Evolutionary conservation across 2,113 vertebrate genomes (phyloP), one percentile per base, ranked within the genome.

Genomic region (Solea solea): DNA sequence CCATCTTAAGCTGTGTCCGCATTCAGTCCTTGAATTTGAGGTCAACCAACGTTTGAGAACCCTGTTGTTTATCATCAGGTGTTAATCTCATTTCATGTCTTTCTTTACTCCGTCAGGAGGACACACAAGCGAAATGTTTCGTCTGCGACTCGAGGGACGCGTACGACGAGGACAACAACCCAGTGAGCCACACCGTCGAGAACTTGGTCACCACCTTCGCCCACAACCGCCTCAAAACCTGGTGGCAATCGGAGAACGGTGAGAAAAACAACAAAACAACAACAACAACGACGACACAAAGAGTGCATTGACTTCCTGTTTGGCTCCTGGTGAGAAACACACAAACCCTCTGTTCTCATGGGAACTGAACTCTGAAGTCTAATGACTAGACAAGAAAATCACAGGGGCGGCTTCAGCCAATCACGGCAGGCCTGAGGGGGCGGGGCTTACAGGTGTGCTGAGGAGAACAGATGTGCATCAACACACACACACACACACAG

Each of bases 231-330:
- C 94, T 98, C 42, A 96, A 97, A 89, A 95, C 97, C 74, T 99
- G 97, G 97, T 99, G 97, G 97, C 97, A 98, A 83, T 98, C 97
- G 0, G 95, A 97, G 92, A 98, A 95, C 39, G 97, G 97, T 98
- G 93, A 42, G 93, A 25, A 1, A 21, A 21, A 21, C 21, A 21
- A 21, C 21, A 21, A 21, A 16, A 39, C 7, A 2, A 21, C 50
- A 75, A 52, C 11, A 16, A 10, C 42, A 44, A 45, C 12, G 14
- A 10, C 5, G 34, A 44, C 61, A 56, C 8, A 72, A 5, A 72
- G 64, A 64, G 42, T 7, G 21, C 21, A 21, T n/a, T 41, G 9
- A 67, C 0, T 16, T 64, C 54, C 48, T 25, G 40, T 42, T 9
- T 42, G 64, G 14, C 50, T 51, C 67, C 44, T 45, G 11, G 11